Evolutionary conservation across 2,888 invertebrate genomes (phyloP).

Genomic region (Dolomedes plantarius): DNA sequence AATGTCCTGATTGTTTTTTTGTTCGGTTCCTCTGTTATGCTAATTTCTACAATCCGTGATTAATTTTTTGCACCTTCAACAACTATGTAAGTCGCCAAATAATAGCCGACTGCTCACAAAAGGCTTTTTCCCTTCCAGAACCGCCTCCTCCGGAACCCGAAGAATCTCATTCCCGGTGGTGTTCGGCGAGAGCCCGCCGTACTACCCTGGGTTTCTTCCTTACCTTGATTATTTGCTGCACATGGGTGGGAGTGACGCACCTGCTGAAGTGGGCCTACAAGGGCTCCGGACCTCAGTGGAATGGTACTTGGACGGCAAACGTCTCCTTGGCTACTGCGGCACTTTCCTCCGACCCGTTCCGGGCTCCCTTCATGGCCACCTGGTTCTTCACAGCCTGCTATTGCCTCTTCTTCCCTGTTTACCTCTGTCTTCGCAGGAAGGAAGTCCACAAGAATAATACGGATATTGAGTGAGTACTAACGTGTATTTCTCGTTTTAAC

Average conservation of each 20-base stretch:
- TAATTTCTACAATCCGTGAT: no score
- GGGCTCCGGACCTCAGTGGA: neutral
- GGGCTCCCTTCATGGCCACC: slow-evolving; percentile 95
- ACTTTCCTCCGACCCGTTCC: slow-evolving; percentile 75
- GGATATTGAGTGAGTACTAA: neutral
- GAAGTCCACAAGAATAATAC: neutral
- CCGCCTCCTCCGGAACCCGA: neutral
- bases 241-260: slow-evolving; percentile 94
- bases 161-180: slow-evolving; percentile 39
- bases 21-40: no score
- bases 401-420: slow-evolving; percentile 81
- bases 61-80: no score
- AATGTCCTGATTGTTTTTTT: no score
- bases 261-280: slow-evolving; percentile 89
- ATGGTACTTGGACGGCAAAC: slow-evolving; percentile 16
- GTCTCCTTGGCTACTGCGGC: neutral
- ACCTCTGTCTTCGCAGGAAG: slow-evolving; percentile 26
- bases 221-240: slow-evolving; percentile 87
- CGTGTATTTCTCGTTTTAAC: no score
- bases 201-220: slow-evolving; percentile 93
- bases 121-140: slow-evolving; percentile 4
- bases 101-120: no score
- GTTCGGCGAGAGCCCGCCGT: slow-evolving; percentile 59
- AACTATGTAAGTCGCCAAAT: no score
- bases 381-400: slow-evolving; percentile 97